Evolutionary conservation across 2,113 vertebrate genomes (phyloP).

Genomic region (Ancistrus triradiatus): DNA sequence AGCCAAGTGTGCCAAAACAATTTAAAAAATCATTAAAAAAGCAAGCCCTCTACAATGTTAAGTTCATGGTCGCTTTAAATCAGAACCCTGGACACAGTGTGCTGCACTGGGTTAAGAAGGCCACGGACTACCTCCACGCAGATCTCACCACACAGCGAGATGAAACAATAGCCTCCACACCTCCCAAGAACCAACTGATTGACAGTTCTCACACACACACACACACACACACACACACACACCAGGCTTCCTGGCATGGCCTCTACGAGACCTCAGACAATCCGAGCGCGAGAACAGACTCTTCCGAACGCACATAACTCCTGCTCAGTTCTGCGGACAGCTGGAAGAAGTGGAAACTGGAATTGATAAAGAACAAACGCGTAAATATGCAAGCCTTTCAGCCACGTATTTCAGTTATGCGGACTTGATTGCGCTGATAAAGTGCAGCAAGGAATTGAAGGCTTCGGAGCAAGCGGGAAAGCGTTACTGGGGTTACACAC

Average conservation of each 20-base stretch:
- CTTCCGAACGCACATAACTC: too few relatives aligned
- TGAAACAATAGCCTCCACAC: constrained; percentile 5
- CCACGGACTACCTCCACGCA: not conserved
- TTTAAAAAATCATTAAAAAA: too few relatives aligned
- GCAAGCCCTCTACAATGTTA: too few relatives aligned
- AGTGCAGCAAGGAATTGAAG: too few relatives aligned
- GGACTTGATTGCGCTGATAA: constrained; percentile 2
- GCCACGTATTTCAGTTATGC: not conserved
- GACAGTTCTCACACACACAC: constrained; percentile 16
- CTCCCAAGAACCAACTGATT: constrained; percentile 14
- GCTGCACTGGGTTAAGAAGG: constrained; percentile 11
- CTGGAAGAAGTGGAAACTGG: constrained; percentile 2
- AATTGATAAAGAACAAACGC: constrained; percentile 14
- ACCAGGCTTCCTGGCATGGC: constrained; percentile 35
- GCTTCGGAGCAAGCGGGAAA: too few relatives aligned
- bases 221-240: constrained; percentile 31
- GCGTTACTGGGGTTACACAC: too few relatives aligned
- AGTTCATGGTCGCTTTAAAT: not conserved
- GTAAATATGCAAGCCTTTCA: not conserved
- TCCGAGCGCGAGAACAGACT: constrained; percentile 13
- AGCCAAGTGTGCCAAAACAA: too few relatives aligned
- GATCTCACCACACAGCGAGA: constrained; percentile 15
- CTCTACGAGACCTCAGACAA: constrained; percentile 10
- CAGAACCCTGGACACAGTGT: constrained; percentile 18
- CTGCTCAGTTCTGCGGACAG: not conserved